phyloP scores from a whole-genome alignment of 92 coral and sea anemone genomes.

The Phenganax marumi region DNA sequence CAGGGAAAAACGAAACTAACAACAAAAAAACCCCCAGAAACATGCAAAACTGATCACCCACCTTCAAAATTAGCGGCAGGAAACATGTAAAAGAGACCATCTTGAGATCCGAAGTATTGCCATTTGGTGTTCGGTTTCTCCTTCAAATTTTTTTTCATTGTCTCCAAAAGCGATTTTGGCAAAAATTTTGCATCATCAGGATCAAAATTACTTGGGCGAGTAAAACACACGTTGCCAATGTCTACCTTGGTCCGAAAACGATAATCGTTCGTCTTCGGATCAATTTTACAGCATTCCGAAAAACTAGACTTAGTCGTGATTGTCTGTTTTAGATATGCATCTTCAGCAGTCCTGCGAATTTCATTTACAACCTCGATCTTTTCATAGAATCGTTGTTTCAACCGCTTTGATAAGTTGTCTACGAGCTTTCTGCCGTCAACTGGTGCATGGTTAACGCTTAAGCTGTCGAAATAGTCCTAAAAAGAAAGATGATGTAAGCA shows the following conservation, averaged over 20 bases:
- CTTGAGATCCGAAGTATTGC: constrained; percentile 86
- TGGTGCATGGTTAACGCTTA: constrained; percentile 26
- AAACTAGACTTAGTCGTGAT: background rate
- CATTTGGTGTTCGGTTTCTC: constrained; percentile 60
- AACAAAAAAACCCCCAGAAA: too few species aligned
- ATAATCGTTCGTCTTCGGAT: constrained; percentile 36
- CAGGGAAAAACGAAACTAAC: too few species aligned
- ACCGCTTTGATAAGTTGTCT: constrained; percentile 13
- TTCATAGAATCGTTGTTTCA: constrained; percentile 51
- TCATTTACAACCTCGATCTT: constrained; percentile 45
- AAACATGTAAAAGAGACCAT: constrained; percentile 57
- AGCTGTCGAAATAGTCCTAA: constrained; percentile 50
- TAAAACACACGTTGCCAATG: constrained; percentile 31
- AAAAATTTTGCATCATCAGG: constrained; percentile 38
- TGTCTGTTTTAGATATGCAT: constrained; percentile 35
- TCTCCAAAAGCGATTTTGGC: constrained; percentile 11
- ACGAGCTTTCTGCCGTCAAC: constrained; percentile 41
- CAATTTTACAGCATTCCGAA: constrained; percentile 55
- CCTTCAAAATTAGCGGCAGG: constrained; percentile 41
- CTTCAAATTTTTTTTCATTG: constrained; percentile 52
- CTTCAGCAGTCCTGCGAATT: constrained; percentile 56
- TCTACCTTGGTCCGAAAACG: constrained; percentile 45
- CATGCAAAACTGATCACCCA: too few species aligned
- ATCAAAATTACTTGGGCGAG: constrained; percentile 40
- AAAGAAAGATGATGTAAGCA: background rate